Evolutionary conservation across 2,888 invertebrate genomes (phyloP), one percentile per base, ranked within the genome.

Genomic region (Ophion obscuratus): DNA sequence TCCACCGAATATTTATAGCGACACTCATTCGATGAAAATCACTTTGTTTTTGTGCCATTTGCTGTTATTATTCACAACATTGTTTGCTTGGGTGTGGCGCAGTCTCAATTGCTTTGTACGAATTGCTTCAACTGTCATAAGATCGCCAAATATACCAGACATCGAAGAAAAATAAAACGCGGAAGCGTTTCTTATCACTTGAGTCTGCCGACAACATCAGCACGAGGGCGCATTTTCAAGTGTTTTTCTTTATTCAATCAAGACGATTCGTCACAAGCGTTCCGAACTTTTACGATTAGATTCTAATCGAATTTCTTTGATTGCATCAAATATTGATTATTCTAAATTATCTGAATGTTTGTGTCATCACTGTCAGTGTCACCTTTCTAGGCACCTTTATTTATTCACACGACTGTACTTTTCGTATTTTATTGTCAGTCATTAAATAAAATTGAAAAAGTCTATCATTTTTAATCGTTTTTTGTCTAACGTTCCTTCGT

Each of bases 1-100:
- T 11, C 2, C 10, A 7, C 14, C 70, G 62, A 62, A 62, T 79
- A 71, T 62, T 79, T 71, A 79, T 70, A 62, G 20, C 47, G 27
- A 36, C 10, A n/a, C 14, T 44, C 62, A 20, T 27, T 27, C 62
- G 5, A 10, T 36, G 44, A 17, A 10, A 44, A 44, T 27, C 24
- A 67, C 62, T 27, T 47, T 7, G 17, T 27, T 44, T 74, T 74
- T 27, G 47, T 27, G 0, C 40, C 40, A 10, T 27, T 44, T 44
- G 20, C 14, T 62, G 27, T 75, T 62, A n/a, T 62, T 62, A n/a
- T 9, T 40, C 44, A 47, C 20, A 75, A 75, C 20, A 62, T 3
- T n/a, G 47, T 71, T 59, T 71, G 10, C 27, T 59, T 59, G 14
- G 27, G 27, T 57, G 44, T 74, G 31, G 27, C 27, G 11, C 20